phyloP scores from a whole-genome alignment of 2,113 vertebrate species.

The Rhea americana region DNA sequence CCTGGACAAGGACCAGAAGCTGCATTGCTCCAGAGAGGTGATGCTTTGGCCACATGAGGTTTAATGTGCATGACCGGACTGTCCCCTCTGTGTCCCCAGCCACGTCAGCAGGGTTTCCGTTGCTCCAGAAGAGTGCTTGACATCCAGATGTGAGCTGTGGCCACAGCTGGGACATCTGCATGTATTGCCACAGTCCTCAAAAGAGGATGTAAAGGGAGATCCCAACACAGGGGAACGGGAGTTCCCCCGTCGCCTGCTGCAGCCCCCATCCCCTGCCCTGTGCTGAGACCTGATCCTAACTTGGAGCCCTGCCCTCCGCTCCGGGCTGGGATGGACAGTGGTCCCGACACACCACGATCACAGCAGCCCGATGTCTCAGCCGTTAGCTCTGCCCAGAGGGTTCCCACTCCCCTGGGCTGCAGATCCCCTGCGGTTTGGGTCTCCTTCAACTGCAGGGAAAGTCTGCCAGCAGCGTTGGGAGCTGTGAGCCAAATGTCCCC shows the following conservation, averaged over 20 bases:
- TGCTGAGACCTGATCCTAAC: not conserved
- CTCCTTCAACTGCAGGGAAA: not conserved
- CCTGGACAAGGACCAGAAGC: rapidly evolving
- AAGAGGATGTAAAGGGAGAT: not conserved
- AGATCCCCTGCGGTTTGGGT: not conserved
- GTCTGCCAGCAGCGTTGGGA: not conserved
- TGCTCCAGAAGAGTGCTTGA: not conserved
- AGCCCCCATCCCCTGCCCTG: rapidly evolving
- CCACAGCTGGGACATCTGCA: rapidly evolving
- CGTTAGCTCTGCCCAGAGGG: rapidly evolving
- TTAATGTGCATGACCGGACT: rapidly evolving
- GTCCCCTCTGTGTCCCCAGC: not conserved
- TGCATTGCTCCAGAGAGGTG: rapidly evolving
- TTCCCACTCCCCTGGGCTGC: not conserved
- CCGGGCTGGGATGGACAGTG: not conserved
- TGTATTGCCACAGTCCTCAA: not conserved
- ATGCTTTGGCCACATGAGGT: not conserved
- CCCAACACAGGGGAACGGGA: not conserved
- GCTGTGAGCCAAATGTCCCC: rapidly evolving
- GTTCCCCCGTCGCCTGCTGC: not conserved
- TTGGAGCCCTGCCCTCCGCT: not conserved
- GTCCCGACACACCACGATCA: no score
- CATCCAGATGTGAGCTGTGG: not conserved
- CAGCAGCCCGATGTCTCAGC: not conserved
- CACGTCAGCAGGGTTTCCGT: not conserved